Conservation (phyloP, 2,113 vertebrate species). For the Turdus rufiventris region DNA sequence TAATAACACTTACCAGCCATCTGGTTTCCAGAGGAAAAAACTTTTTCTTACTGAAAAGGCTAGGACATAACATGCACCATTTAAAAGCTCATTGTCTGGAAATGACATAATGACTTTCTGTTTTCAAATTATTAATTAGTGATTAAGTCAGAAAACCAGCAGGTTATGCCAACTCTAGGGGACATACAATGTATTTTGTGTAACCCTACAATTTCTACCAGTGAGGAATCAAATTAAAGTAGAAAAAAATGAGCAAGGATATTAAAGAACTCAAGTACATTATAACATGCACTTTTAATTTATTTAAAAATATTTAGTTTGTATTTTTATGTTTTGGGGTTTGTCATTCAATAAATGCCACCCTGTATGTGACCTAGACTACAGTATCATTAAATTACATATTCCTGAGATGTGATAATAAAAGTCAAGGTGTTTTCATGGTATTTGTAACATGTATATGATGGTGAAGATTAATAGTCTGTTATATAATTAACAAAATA, state of each 20-base stretch:
- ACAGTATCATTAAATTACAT: accelerated
- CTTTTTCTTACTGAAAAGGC: constrained; percentile 1
- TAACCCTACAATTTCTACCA: background rate
- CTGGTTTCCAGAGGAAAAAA: constrained; percentile 45
- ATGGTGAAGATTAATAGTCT: background rate
- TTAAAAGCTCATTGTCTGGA: constrained; percentile 58
- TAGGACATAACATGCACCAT: constrained; percentile 51
- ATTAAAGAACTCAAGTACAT: background rate
- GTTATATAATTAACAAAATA: background rate
- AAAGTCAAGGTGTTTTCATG: background rate
- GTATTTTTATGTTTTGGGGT: background rate
- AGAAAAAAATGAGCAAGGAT: background rate
- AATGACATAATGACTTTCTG: constrained; percentile 55
- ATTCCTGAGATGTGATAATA: background rate
- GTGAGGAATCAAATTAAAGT: background rate
- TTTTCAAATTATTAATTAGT: constrained; percentile 64
- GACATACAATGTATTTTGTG: background rate
- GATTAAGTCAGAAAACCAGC: constrained; percentile 21
- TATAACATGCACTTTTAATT: background rate
- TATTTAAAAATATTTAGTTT: background rate
- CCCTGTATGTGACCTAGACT: background rate
- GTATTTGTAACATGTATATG: background rate
- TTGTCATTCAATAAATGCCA: background rate
- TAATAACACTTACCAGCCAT: constrained; percentile 56
- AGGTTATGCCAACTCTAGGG: background rate